Evolutionary conservation across 2,113 vertebrate genomes (phyloP), one percentile per base, ranked within the genome.

Genomic region (cat (Felis catus)): DNA sequence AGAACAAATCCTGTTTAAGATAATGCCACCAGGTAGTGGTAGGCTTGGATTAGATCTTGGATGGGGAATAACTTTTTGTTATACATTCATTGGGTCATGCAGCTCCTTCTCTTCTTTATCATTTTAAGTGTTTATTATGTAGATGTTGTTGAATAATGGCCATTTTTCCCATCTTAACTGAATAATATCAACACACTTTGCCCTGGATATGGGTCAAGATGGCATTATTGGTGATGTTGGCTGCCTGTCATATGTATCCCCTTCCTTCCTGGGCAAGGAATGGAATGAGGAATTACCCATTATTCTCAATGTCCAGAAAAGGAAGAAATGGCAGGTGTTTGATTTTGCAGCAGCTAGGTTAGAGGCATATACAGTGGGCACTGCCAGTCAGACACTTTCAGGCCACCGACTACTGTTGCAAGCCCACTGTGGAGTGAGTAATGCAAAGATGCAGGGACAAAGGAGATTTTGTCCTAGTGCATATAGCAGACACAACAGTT

Each of bases 91-190:
- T 58, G 84, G 8, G 2, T 41, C 39, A 21, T n/a, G 10, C 27
- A n/a, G 5, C 4, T 27, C 29, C 51, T 83, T 65, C n/a, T 39
- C 7, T 76, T 81, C 11, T 86, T 58, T 36, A 74, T 39, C 41
- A 89, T 58, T 94, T 83, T 80, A 63, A 86, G 25, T 33, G 1
- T 79, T 89, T 58, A 15, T 45, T 78, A 45, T 63, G 23, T 4
- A 94, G 10, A n/a, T 88, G 1, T 61, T 89, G 9, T 86, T 96
- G 39, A 36, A 80, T 81, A 91, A 5, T 63, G 74, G 7, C 33
- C 19, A 65, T 12, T n/a, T 14, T 10, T 16, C 9, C 33, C 39
- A 23, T 65, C 21, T n/a, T 71, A 31, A 71, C 23, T 70, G 23
- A 48, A 70, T 36, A 25, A 74, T 51, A 70, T 33, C 31, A 65